These are phyloP conservation scores for Drosophila incognita DNA, from an alignment of 2,888 invertebrate genomes.

Conservation along the genomic window DNA sequence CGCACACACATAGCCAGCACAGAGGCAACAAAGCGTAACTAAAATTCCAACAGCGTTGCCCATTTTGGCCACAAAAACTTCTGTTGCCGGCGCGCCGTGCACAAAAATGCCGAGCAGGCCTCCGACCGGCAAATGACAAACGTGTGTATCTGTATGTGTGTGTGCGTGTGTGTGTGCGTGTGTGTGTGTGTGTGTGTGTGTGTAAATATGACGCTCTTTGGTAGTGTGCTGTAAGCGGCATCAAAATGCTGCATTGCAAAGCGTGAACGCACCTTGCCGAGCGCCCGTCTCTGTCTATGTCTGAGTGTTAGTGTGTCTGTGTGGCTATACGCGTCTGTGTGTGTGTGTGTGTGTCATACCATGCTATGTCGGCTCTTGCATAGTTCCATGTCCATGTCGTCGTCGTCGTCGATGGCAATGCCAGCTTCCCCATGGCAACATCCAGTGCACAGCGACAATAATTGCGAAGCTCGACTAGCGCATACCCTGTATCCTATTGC, in stretches of 20 bases:
- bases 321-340: constrained; percentile 15
- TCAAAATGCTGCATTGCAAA: constrained; percentile 71
- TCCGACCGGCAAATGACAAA: constrained; percentile 46
- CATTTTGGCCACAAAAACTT: constrained; percentile 77
- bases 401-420: constrained; percentile 57
- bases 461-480: not conserved
- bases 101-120: constrained; percentile 72
- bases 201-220: not conserved
- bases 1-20: constrained; percentile 11
- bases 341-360: constrained; percentile 34
- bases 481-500: constrained; percentile 9
- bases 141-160: constrained; percentile 7
- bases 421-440: constrained; percentile 45
- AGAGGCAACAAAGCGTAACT: constrained; percentile 77
- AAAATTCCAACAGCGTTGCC: constrained; percentile 80
- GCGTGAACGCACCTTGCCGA: constrained; percentile 77
- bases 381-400: constrained; percentile 73
- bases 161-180: constrained; percentile 7
- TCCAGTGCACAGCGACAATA: constrained; percentile 28
- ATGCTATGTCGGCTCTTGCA: constrained; percentile 70
- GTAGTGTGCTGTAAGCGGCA: constrained; percentile 11
- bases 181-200: constrained; percentile 6
- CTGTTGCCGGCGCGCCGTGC: constrained; percentile 50
- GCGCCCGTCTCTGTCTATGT: constrained; percentile 26
- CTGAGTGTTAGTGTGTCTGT: constrained; percentile 4